These are phyloP conservation scores for Ptychobarbus kaznakovi DNA, from an alignment of 2,797 vertebrate genomes.

Conservation along the genomic window DNA sequence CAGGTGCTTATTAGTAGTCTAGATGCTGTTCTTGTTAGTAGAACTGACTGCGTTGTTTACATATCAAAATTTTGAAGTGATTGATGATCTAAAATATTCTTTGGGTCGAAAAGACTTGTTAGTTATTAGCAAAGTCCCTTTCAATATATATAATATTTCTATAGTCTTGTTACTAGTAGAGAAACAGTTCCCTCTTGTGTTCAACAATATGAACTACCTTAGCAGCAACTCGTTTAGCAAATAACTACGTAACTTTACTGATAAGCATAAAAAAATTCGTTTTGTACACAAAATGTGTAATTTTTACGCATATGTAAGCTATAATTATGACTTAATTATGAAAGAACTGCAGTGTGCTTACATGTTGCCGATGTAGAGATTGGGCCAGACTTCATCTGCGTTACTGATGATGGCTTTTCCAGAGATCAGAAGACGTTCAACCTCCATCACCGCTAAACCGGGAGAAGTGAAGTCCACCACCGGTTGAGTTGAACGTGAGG, in stretches of 20 bases:
- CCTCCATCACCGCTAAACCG: constrained; percentile 84
- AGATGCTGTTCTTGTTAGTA: neutral
- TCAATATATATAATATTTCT: neutral
- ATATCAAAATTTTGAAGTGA: neutral
- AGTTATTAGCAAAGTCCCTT: neutral
- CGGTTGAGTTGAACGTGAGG: constrained; percentile 59
- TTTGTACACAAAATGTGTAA: neutral
- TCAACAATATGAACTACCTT: neutral
- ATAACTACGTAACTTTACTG: neutral
- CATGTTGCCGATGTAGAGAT: constrained; percentile 93
- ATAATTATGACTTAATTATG: neutral
- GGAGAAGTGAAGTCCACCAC: constrained; percentile 80
- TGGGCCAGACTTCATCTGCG: constrained; percentile 91
- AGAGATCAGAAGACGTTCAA: constrained; percentile 87
- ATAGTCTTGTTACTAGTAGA: neutral
- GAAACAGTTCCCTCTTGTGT: constrained; percentile 22
- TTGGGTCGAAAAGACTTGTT: neutral
- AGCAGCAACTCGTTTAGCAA: neutral
- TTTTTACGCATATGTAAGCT: neutral
- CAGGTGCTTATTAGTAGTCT: neutral
- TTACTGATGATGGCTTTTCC: constrained; percentile 87
- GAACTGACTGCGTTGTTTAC: neutral
- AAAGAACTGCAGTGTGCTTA: constrained; percentile 69
- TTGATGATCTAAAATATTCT: neutral
- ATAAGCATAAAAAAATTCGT: neutral